Evolutionary conservation across 2,797 vertebrate species (phyloP).

Genomic region (Coregonus suidteri): DNA sequence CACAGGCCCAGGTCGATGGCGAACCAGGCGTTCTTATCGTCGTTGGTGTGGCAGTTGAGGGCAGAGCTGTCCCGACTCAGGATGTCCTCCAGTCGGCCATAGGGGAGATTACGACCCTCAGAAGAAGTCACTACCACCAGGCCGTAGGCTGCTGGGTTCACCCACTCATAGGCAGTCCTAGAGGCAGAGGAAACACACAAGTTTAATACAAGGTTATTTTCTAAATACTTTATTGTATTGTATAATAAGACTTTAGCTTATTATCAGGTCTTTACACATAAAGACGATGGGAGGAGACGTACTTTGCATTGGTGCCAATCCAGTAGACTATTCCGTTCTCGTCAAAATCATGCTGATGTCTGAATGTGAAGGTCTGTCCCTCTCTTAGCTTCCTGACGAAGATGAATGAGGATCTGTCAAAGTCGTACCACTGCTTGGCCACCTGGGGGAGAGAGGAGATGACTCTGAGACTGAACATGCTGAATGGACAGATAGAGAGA

Average conservation of each 20-base stretch:
- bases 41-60: slow-evolving; percentile 98
- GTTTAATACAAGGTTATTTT: not conserved
- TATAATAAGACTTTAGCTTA: not conserved
- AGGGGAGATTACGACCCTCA: slow-evolving; percentile 95
- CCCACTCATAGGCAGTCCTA: slow-evolving; percentile 98
- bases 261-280: not conserved
- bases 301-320: slow-evolving; percentile 99
- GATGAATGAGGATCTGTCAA: slow-evolving; percentile 94
- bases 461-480: not conserved
- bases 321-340: slow-evolving; percentile 99
- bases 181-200: not conserved
- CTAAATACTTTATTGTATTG: no score
- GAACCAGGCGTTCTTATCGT: slow-evolving; percentile 99
- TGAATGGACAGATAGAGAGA: not conserved
- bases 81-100: slow-evolving; percentile 95
- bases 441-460: slow-evolving; percentile 73
- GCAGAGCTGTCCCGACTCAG: slow-evolving; percentile 97
- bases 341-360: slow-evolving; percentile 98
- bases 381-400: slow-evolving; percentile 96
- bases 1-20: slow-evolving; percentile 97
- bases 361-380: slow-evolving; percentile 93
- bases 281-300: slow-evolving; percentile 52
- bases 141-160: slow-evolving; percentile 96
- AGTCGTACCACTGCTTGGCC: slow-evolving; percentile 99
- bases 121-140: slow-evolving; percentile 98